Evolutionary conservation across 2,888 invertebrate species (phyloP).

Genomic region (Rhopalosiphum nymphaeae): DNA sequence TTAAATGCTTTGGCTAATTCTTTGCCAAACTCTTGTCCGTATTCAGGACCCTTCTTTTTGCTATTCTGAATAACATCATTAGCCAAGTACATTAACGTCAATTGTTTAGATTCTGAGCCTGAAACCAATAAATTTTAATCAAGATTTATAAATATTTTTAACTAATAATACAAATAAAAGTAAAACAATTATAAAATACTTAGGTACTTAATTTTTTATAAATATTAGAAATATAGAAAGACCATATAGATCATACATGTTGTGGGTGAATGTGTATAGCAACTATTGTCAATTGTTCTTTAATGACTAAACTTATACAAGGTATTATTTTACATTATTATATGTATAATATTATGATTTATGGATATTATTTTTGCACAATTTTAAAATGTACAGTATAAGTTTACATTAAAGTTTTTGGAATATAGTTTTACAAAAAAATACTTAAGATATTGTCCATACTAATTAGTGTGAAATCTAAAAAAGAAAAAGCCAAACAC

Average conservation of each 20-base stretch:
- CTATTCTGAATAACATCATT: slow-evolving; percentile 99
- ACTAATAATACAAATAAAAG: background rate
- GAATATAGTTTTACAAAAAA: background rate
- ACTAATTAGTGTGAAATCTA: background rate
- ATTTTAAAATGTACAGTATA: no score
- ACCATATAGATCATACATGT: background rate
- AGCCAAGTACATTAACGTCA: slow-evolving; percentile 97
- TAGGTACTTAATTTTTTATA: background rate
- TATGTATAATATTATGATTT: background rate
- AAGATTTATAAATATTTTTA: background rate
- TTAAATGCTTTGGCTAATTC: slow-evolving; percentile 86
- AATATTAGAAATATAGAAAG: background rate
- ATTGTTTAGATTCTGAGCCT: slow-evolving; percentile 87
- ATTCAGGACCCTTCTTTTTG: slow-evolving; percentile 97
- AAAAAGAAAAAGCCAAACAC: background rate
- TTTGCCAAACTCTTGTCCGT: slow-evolving; percentile 86
- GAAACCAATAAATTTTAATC: slow-evolving; percentile 69
- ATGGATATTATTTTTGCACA: background rate
- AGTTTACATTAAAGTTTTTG: background rate
- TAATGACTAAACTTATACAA: background rate
- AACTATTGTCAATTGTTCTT: background rate
- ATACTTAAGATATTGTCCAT: background rate
- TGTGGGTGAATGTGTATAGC: background rate
- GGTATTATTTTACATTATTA: background rate
- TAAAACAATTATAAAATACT: background rate